phyloP scores from a whole-genome alignment of 1,140 invertebrate genomes.

The Pteromalus puparum region DNA sequence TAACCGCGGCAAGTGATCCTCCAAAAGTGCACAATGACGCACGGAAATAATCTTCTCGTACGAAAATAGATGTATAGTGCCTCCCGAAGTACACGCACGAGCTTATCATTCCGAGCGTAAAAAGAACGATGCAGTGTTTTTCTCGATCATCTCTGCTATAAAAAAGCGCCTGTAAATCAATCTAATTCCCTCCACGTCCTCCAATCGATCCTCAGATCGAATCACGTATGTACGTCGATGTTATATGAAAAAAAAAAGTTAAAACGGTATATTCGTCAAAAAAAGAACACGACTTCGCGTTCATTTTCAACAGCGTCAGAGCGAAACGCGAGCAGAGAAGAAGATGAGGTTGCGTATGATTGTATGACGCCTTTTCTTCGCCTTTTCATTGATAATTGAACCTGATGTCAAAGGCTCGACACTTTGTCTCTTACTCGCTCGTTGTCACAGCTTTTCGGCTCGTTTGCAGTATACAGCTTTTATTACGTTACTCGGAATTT shows the following conservation, averaged over 20 bases:
- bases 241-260: background rate
- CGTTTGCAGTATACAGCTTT: background rate
- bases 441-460: background rate
- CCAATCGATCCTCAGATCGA: too few species aligned
- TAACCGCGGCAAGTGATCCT: conserved; percentile 32
- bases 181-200: background rate
- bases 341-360: background rate
- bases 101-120: background rate
- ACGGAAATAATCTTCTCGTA: conserved; percentile 33
- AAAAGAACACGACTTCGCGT: conserved; percentile 13
- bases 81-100: background rate
- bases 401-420: background rate
- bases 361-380: background rate
- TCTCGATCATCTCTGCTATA: background rate
- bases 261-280: background rate
- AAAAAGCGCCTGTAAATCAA: background rate
- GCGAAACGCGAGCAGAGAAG: background rate
- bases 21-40: conserved; percentile 15
- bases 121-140: background rate
- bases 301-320: background rate
- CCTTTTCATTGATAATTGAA: conserved; percentile 31
- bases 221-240: too few species aligned
- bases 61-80: conserved; percentile 7
- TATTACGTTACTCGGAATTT: background rate
- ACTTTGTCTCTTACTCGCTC: background rate